Percentiles rank a stretch among this genome's conserved stretches.
These are phyloP conservation scores for Geotrupes spiniger DNA, from an alignment of 2,888 invertebrate species.

Conservation along the genomic window DNA sequence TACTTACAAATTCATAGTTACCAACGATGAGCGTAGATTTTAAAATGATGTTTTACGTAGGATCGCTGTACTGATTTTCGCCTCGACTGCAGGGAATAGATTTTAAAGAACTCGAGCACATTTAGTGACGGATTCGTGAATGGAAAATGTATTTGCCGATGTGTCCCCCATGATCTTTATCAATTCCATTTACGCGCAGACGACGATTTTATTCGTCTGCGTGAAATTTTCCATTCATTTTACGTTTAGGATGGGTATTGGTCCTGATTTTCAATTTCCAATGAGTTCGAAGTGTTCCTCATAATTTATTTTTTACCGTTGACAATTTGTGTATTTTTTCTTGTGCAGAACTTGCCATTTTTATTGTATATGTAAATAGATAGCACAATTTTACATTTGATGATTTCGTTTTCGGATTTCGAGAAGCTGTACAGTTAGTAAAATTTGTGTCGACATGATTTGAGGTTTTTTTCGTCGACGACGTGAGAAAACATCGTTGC, in stretches of 20 bases:
- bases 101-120: too few species aligned
- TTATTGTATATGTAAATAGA: too few species aligned
- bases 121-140: neutral
- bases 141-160: neutral
- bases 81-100: constrained; percentile 1
- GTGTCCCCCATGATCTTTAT: neutral
- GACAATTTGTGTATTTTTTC: neutral
- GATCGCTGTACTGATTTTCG: neutral
- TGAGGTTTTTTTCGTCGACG: too few species aligned
- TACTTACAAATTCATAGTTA: constrained; percentile 14
- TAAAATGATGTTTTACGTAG: neutral
- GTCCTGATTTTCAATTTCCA: constrained; percentile 4
- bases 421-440: too few species aligned
- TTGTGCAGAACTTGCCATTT: neutral
- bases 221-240: too few species aligned
- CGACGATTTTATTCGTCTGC: too few species aligned
- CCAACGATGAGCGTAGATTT: constrained; percentile 5
- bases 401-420: too few species aligned
- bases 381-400: too few species aligned
- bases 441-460: too few species aligned
- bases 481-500: neutral
- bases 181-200: too few species aligned
- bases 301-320: neutral
- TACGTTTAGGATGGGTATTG: neutral
- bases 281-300: constrained; percentile 12